These are phyloP conservation scores for Spodoptera littoralis DNA, from an alignment of 2,888 invertebrate genomes.

Conservation along the genomic window DNA sequence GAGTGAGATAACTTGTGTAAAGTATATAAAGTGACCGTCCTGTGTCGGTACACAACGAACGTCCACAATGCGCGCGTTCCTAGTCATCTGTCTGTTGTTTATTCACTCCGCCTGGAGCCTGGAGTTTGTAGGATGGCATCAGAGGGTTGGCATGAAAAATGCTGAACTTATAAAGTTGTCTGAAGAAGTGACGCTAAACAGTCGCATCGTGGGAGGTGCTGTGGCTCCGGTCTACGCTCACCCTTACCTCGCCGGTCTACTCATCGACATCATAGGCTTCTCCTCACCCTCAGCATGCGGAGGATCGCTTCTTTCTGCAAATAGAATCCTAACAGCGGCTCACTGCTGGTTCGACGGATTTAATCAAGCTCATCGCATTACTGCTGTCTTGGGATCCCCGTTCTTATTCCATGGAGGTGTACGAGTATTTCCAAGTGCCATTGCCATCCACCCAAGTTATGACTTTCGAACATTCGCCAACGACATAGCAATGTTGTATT, in stretches of 20 bases:
- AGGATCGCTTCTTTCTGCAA: slow-evolving; percentile 70
- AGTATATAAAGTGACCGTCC: slow-evolving; percentile 35
- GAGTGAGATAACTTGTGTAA: slow-evolving; percentile 10
- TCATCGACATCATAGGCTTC: slow-evolving; percentile 72
- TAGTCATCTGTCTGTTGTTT: slow-evolving; percentile 59
- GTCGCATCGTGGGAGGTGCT: slow-evolving; percentile 75
- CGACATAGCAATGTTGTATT: slow-evolving; percentile 75
- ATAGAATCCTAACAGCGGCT: slow-evolving; percentile 76
- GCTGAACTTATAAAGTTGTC: slow-evolving; percentile 67
- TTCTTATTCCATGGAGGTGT: slow-evolving; percentile 76
- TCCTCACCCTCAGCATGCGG: slow-evolving; percentile 74
- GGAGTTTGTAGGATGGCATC: slow-evolving; percentile 70
- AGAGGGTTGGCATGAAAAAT: slow-evolving; percentile 70
- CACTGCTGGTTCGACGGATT: slow-evolving; percentile 80
- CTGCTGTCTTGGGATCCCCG: slow-evolving; percentile 74
- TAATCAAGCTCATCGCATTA: slow-evolving; percentile 72
- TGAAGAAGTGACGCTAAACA: slow-evolving; percentile 56
- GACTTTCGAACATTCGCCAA: slow-evolving; percentile 72
- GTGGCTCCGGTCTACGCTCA: slow-evolving; percentile 71
- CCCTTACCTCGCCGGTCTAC: slow-evolving; percentile 76
- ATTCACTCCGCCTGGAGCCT: slow-evolving; percentile 46
- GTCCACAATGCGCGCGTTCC: slow-evolving; percentile 61
- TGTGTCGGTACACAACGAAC: slow-evolving; percentile 11
- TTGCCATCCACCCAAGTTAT: slow-evolving; percentile 72
- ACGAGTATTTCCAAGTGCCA: slow-evolving; percentile 62